Evolutionary conservation across 2,113 vertebrate genomes (phyloP), one percentile per base, ranked within the genome.

Genomic region (Opisthocomus hoazin): DNA sequence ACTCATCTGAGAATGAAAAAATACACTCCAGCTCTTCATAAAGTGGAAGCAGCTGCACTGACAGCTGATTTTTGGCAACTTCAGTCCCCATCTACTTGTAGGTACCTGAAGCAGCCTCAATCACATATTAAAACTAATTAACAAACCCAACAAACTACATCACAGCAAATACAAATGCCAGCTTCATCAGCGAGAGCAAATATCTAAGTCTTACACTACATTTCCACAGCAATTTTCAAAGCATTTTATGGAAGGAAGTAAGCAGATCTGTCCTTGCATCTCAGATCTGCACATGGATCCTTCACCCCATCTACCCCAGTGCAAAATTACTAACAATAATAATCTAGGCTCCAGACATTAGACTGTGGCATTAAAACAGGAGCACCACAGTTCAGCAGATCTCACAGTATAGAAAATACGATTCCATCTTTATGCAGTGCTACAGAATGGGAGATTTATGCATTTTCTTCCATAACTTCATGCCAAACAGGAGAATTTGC

Each of bases 11-110:
- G 71, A 86, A 57, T 39, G 39, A 71, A 70, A 90, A 88, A 94
- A 88, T 63, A 66, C 48, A 89, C 88, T 94, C 85, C 36, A 48
- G 70, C 53, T 90, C 95, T 75, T 78, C 85, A 93, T 68, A 87
- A 84, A 96, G 95, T 94, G 90, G 88, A 96, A 95, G 60, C 94
- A 95, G 95, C 96, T 97, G 96, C 69, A 94, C 41, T 22, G 53
- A 94, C 71, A 96, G 89, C 65, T 89, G 57, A 78, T 90, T 96
- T 95, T 90, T 96, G 94, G 88, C 92, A 97, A 75, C 80, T 82
- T 87, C 53, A 64, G 58, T 41, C 64, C 56, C 64, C 9, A 26
- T 81, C 93, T 89, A 60, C 83, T 92, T 60, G 46, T 39, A 90
- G 66, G 68, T 78, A 92, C 43, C 90, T 94, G 83, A 89, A 87